Percentiles rank a stretch among this genome's conserved stretches.
Conservation (phyloP, 1,140 invertebrate species). For the Polypedilum vanderplanki region DNA sequence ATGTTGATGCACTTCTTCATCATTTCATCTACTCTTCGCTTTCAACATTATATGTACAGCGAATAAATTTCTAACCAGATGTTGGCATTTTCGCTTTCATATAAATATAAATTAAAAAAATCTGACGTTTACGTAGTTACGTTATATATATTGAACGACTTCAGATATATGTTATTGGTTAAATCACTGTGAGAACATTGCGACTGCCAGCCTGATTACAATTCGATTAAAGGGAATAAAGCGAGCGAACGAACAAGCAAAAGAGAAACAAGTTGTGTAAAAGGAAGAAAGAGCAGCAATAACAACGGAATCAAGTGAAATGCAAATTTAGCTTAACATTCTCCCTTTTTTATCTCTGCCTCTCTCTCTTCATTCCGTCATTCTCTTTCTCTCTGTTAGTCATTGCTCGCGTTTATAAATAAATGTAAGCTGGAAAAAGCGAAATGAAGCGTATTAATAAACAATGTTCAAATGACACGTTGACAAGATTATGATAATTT, state of each 20-base stretch:
- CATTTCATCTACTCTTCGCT: background rate
- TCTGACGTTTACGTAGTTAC: slow-evolving; percentile 16
- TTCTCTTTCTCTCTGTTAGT: background rate
- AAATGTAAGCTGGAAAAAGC: background rate
- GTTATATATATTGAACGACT: slow-evolving; percentile 9
- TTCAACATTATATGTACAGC: background rate
- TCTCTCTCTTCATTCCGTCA: background rate
- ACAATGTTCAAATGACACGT: slow-evolving; percentile 12
- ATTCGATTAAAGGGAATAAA: background rate
- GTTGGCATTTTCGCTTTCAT: slow-evolving; percentile 11
- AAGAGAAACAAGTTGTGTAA: slow-evolving; percentile 11
- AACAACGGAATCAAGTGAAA: slow-evolving; percentile 5
- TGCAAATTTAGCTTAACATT: background rate
- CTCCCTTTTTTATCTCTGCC: background rate
- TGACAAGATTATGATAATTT: slow-evolving; percentile 19
- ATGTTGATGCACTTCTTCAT: no score
- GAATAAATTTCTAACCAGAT: background rate
- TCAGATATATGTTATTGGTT: slow-evolving; percentile 1
- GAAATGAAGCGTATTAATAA: slow-evolving; percentile 19
- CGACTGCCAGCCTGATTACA: background rate
- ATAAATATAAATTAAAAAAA: background rate
- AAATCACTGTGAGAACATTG: slow-evolving; percentile 17
- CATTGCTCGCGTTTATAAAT: background rate
- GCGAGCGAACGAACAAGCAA: background rate
- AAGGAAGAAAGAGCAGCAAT: background rate